Conservation (phyloP, 2,888 invertebrate genomes). For the Meteorus colon region DNA sequence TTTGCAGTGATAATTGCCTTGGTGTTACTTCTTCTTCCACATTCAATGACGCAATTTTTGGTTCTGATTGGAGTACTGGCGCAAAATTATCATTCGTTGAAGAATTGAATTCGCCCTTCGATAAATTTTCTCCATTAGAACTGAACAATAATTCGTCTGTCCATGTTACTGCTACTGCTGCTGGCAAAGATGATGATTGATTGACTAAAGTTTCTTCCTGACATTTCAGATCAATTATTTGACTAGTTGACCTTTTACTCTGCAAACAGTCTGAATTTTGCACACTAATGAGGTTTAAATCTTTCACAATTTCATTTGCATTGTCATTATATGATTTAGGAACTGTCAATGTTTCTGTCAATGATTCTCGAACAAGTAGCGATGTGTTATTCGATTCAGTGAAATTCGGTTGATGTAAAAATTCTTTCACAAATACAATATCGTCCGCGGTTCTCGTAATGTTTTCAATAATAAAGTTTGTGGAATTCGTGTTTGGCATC, state of each 20-base stretch:
- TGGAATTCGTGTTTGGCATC: not conserved
- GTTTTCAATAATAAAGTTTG: not conserved
- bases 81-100: not conserved
- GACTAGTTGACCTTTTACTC: not conserved
- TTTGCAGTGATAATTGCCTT: constrained; percentile 15
- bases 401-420: not conserved
- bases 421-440: not conserved
- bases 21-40: constrained; percentile 7
- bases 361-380: not conserved
- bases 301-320: not conserved
- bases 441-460: not conserved
- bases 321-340: not conserved
- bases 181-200: not conserved
- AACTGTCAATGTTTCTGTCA: not conserved
- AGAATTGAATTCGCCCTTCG: not conserved
- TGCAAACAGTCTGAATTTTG: not conserved
- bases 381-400: not conserved
- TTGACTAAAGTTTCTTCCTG: not conserved
- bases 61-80: not conserved
- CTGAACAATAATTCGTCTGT: constrained; percentile 21
- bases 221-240: constrained; percentile 3
- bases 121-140: constrained; percentile 7
- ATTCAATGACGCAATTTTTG: not conserved
- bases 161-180: constrained; percentile 6
- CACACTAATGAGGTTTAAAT: not conserved